Conservation (phyloP, 2,113 vertebrate species). For the Ammodytes marinus region DNA sequence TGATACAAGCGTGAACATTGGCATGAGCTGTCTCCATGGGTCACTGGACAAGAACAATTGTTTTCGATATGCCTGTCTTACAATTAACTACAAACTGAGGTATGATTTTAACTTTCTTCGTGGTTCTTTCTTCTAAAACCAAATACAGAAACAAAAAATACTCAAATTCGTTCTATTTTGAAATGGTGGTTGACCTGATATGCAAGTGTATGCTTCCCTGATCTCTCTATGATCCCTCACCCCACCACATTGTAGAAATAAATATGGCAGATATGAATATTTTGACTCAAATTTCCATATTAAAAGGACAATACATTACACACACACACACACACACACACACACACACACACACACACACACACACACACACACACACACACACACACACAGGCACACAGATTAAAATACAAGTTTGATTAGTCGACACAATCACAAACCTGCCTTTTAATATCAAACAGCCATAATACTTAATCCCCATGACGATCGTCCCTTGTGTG, state of each 20-base stretch:
- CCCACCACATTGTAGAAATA: not conserved
- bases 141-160: not conserved
- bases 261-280: not conserved
- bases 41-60: no score
- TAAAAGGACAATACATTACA: no score
- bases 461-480: constrained; percentile 28
- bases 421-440: constrained; percentile 21
- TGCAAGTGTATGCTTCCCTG: not conserved
- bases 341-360: no score
- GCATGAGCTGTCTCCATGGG: no score
- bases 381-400: no score
- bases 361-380: no score
- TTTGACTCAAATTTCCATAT: no score
- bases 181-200: not conserved
- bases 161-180: not conserved
- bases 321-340: no score
- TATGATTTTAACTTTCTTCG: no score
- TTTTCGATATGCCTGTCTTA: no score
- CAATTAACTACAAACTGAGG: no score
- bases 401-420: constrained; percentile 14
- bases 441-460: constrained; percentile 47
- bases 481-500: constrained; percentile 13
- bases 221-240: constrained; percentile 12
- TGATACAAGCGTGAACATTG: no score
- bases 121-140: not conserved